Evolutionary conservation across 1,140 invertebrate genomes (phyloP).

Genomic region (Drosophila tani): DNA sequence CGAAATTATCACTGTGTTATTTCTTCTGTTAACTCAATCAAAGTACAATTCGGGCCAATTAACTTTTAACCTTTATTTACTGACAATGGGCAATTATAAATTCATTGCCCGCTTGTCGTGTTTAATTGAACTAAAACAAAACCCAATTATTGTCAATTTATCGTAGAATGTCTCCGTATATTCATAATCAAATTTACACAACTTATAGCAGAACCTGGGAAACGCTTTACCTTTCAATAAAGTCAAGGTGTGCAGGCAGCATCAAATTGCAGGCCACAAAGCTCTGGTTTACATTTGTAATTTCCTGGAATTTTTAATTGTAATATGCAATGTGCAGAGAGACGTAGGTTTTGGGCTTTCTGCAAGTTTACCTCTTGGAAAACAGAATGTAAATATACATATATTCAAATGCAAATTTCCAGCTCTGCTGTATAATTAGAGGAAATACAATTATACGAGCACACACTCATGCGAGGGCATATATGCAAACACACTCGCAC

Average conservation of each 20-base stretch:
- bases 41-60: neutral
- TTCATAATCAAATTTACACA: slow-evolving; percentile 22
- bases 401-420: slow-evolving; percentile 61
- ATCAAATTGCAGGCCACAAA: slow-evolving; percentile 32
- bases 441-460: slow-evolving; percentile 52
- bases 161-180: neutral
- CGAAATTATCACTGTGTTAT: neutral
- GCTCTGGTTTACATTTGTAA: slow-evolving; percentile 49
- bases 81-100: slow-evolving; percentile 9
- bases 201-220: neutral
- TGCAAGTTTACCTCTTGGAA: slow-evolving; percentile 3
- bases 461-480: slow-evolving; percentile 16
- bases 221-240: slow-evolving; percentile 16
- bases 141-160: slow-evolving; percentile 5
- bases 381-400: slow-evolving; percentile 14
- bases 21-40: too few species aligned
- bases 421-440: slow-evolving; percentile 60
- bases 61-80: neutral
- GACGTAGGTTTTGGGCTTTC: slow-evolving; percentile 7
- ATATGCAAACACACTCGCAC: slow-evolving; percentile 5
- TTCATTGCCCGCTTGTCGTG: neutral
- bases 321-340: slow-evolving; percentile 15
- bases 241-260: neutral
- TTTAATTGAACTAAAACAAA: slow-evolving; percentile 6
- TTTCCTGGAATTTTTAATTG: slow-evolving; percentile 52